Conservation (phyloP, 35 echinoderm and acorn worm species). For the Hemicentrotus pulcherrimus region DNA sequence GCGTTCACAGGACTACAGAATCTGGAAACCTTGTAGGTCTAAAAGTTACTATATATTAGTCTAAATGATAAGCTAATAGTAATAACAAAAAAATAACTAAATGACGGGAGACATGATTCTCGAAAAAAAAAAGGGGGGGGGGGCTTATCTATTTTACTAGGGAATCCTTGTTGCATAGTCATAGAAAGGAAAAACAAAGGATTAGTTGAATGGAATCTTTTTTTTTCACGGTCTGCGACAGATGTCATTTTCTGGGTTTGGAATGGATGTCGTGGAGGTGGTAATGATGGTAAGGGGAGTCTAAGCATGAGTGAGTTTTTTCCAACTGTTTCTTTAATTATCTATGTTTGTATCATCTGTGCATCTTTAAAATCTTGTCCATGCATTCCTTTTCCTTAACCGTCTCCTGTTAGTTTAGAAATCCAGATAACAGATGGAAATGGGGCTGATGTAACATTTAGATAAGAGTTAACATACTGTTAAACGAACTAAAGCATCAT, state of each 20-base stretch:
- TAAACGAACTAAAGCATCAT: neutral
- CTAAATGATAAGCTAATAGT: neutral
- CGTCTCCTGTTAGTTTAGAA: neutral
- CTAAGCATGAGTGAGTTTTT: no score
- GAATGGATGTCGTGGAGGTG: no score
- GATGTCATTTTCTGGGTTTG: no score
- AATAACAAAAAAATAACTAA: neutral
- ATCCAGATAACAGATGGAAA: neutral
- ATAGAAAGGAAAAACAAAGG: no score
- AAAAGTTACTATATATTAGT: neutral
- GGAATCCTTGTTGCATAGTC: neutral
- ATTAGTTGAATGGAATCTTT: no score
- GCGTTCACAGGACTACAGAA: constrained; percentile 50
- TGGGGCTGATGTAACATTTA: neutral
- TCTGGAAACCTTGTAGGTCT: constrained; percentile 52
- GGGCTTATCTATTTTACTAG: no score
- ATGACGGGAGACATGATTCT: neutral
- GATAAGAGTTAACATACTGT: neutral
- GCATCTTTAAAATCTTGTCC: neutral
- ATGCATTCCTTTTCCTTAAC: neutral
- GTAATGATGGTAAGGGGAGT: no score
- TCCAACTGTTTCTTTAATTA: no score
- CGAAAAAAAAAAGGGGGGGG: neutral
- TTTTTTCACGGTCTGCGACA: no score
- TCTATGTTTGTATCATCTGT: no score